These are phyloP conservation scores for Cuculus canorus DNA, from an alignment of 2,797 vertebrate genomes.

Conservation along the genomic window DNA sequence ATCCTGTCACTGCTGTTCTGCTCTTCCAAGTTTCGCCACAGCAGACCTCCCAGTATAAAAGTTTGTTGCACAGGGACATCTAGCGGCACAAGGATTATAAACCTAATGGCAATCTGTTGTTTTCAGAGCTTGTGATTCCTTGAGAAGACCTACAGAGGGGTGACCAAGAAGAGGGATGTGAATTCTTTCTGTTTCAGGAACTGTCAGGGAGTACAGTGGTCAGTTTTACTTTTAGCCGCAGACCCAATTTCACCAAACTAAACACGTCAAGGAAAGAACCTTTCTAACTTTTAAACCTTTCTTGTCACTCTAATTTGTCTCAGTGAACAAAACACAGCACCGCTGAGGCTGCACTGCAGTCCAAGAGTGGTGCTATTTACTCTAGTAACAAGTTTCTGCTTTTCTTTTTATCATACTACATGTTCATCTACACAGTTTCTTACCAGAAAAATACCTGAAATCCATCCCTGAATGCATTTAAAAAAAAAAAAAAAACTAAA, in stretches of 20 bases:
- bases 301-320: not conserved
- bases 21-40: accelerated
- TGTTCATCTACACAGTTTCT: not conserved
- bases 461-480: not conserved
- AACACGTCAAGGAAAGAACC: not conserved
- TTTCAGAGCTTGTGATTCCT: not conserved
- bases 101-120: accelerated
- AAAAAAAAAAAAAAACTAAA: not conserved
- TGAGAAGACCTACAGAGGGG: not conserved
- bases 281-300: not conserved
- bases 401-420: not conserved
- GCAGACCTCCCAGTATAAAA: not conserved
- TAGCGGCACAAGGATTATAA: constrained; percentile 11
- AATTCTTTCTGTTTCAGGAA: not conserved
- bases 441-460: not conserved
- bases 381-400: not conserved
- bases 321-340: not conserved
- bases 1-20: not conserved
- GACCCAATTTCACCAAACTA: not conserved
- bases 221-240: not conserved
- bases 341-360: not conserved
- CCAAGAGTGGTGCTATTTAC: not conserved
- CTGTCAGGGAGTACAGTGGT: not conserved
- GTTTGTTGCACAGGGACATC: constrained; percentile 68
- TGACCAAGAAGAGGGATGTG: not conserved